Base-by-base conservation (phyloP, 2,888 invertebrate genomes). In the Gandaritis pyraliata region DNA sequence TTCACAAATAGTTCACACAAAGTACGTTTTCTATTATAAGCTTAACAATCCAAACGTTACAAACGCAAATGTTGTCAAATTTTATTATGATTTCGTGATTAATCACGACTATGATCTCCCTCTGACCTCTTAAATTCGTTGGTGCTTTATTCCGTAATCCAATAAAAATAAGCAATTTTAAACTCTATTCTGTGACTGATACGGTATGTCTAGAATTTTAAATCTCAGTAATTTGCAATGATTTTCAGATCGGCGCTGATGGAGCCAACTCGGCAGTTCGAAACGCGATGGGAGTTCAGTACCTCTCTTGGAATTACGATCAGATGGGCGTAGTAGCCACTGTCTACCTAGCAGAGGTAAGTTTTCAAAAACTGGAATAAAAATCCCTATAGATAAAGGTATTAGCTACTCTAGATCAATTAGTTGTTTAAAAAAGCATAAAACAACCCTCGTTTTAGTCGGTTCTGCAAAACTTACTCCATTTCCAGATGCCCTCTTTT, bases 311-410 rank as follows among this genome's bases (percentile, higher is more conserved):
- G 94, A 95, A 95, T 73, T 99, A 99, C 81, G 94, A 97, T 52
- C 97, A 98, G 82, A 95, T 95, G 93, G 99, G 96, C 6, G 94
- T 99, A 18, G 99, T 99, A 0, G 98, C 98, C 0, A 98, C 98
- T 0, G 86, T 99, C 36, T 90, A 96, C 73, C 87, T 99, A 59
- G 93, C 94, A 13, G 96, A 97, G 89, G 97, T 97, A 93, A 79
- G 59, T 50, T 47, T 16, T n/a, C n/a, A n/a, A 5, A 29, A 13
- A 13, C 13, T 39, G 13, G n/a, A n/a, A n/a, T n/a, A n/a, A n/a
- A n/a, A n/a, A n/a, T n/a, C n/a, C n/a, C n/a, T n/a, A n/a, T n/a
- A n/a, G n/a, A n/a, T n/a, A n/a, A n/a, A n/a, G n/a, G n/a, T n/a
- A n/a, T n/a, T n/a, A n/a, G n/a, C n/a, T n/a, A n/a, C n/a, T n/a